phyloP scores from a whole-genome alignment of 2,888 invertebrate genomes.

The Drosophila phalerata region DNA sequence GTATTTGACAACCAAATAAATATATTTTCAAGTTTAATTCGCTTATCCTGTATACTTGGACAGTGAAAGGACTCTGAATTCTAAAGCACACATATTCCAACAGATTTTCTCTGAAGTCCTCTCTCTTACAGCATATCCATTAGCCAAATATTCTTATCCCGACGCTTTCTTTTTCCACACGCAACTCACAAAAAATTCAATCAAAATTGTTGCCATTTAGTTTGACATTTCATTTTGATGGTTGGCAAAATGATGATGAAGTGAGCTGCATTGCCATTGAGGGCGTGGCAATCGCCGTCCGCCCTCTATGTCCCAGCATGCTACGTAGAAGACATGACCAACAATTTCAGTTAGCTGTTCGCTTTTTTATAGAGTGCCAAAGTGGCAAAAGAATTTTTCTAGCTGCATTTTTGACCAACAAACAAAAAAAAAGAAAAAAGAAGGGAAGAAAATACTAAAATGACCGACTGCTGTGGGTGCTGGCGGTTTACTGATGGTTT shows the following conservation, averaged over 20 bases:
- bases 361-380: conserved; percentile 73
- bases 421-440: conserved; percentile 27
- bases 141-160: background rate
- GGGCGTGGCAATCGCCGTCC: conserved; percentile 46
- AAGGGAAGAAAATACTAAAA: conserved; percentile 50
- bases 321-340: conserved; percentile 20
- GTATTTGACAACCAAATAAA: too few relatives aligned
- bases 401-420: conserved; percentile 38
- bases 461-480: conserved; percentile 65
- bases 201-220: conserved; percentile 83
- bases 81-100: background rate
- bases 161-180: conserved; percentile 3
- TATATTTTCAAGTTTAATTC: background rate
- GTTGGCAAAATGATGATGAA: conserved; percentile 75
- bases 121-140: background rate
- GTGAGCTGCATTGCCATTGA: conserved; percentile 46
- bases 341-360: conserved; percentile 42
- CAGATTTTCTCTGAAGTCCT: too few relatives aligned
- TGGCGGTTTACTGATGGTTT: conserved; percentile 2
- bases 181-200: conserved; percentile 66
- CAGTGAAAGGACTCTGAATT: too few relatives aligned
- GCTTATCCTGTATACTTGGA: background rate
- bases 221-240: conserved; percentile 81
- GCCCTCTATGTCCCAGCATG: background rate
- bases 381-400: conserved; percentile 59